A percentile compares a stretch with the other conserved stretches of the same genome.
These are phyloP conservation scores for Punctoribates punctum DNA, from an alignment of 2,888 invertebrate genomes.

Conservation along the genomic window DNA sequence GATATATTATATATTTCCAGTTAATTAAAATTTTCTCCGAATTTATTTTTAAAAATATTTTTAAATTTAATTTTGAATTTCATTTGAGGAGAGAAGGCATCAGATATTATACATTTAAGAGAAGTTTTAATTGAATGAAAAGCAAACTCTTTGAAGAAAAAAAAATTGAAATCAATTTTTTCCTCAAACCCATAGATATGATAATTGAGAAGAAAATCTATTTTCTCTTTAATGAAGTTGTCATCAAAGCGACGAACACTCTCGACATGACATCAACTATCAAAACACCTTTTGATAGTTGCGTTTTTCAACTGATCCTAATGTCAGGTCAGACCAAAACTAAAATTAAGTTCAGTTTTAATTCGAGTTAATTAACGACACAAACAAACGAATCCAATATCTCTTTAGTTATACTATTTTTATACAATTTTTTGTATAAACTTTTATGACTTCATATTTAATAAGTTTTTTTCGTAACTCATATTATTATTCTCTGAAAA, in stretches of 20 bases:
- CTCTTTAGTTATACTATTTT: not conserved
- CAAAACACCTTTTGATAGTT: not conserved
- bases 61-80: too few species aligned
- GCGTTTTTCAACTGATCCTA: not conserved
- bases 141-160: not conserved
- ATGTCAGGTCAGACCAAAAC: not conserved
- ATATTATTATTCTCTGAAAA: not conserved
- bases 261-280: not conserved
- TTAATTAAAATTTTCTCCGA: not conserved
- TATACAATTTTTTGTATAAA: too few species aligned
- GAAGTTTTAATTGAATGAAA: not conserved
- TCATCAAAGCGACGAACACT: not conserved
- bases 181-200: not conserved
- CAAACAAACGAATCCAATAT: not conserved
- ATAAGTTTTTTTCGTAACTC: too few species aligned
- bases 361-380: not conserved
- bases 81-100: too few species aligned
- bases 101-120: too few species aligned
- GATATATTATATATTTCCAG: not conserved
- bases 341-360: conserved; percentile 8
- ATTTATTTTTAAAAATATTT: not conserved
- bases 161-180: not conserved
- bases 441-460: too few species aligned
- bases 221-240: not conserved
- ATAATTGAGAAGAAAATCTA: not conserved